Evolutionary conservation across 2,113 vertebrate species (phyloP).

Genomic region (Hystrix brachyura): DNA sequence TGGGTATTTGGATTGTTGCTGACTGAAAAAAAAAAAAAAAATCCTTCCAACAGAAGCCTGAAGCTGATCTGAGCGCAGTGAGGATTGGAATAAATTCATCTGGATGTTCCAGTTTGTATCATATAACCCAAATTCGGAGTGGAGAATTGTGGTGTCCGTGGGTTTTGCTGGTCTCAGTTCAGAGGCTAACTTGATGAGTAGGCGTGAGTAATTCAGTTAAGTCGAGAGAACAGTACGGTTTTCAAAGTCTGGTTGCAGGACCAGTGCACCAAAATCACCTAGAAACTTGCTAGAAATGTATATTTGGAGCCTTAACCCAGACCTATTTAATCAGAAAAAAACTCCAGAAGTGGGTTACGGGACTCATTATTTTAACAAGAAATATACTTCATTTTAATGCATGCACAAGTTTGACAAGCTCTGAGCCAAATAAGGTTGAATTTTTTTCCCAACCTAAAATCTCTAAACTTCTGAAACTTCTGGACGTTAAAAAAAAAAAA

Average conservation of each 20-base stretch:
- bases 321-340: background rate
- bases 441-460: slow-evolving; percentile 25
- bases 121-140: slow-evolving; percentile 71
- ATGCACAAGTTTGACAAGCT: background rate
- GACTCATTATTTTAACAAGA: slow-evolving; percentile 22
- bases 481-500: background rate
- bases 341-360: background rate
- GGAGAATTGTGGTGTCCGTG: slow-evolving; percentile 21
- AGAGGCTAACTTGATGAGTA: slow-evolving; percentile 63
- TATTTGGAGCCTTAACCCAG: background rate
- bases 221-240: slow-evolving; percentile 33
- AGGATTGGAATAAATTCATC: slow-evolving; percentile 62
- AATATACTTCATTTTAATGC: background rate
- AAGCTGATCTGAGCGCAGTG: background rate
- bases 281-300: background rate
- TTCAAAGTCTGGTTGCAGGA: background rate
- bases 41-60: background rate
- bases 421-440: background rate
- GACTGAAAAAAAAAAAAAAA: background rate
- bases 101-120: slow-evolving; percentile 59
- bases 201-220: slow-evolving; percentile 66
- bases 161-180: slow-evolving; percentile 32
- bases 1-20: background rate
- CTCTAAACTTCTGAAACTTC: background rate
- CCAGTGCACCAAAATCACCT: background rate